Base-by-base conservation (phyloP, 1,140 invertebrate genomes). In the Drosophila mojavensis region DNA sequence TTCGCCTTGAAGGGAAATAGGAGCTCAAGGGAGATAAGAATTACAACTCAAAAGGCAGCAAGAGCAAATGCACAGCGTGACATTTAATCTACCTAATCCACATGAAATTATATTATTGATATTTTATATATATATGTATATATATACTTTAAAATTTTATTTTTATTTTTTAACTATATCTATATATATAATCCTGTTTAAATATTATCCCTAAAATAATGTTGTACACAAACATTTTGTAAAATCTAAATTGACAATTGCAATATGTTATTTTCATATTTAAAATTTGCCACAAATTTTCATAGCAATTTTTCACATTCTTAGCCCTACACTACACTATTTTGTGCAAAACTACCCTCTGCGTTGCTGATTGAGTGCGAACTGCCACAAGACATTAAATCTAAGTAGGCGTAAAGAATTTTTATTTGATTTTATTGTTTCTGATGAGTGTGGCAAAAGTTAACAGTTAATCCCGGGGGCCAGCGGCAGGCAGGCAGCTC, bases 341-440 rank as follows among this genome's bases (percentile, higher is more conserved):
- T 28, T 15, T 17, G n/a, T 30, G 53, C 30, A 48, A 36, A 62
- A 39, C 60, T 36, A 62, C 60, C 60, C 60, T 39, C 15, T 3
- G 13, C 2, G 5, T 2, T 20, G 28, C 17, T 36, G 58, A 61
- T 73, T 61, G 70, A 36, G 61, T 48, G 60, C 47, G 47, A 66
- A 81, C 54, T 64, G 67, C 64, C 81, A 68, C 74, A 75, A 66
- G 20, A 66, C n/a, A 75, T 70, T 56, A 75, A 75, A 75, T 75
- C 83, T 67, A 86, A 86, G 83, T 75, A 78, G 78, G 83, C 83
- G 83, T 88, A 51, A 63, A 83, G 73, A 81, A 88, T 88, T 74
- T 68, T 83, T 88, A 88, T 88, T 88, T 89, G 83, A 88, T 88
- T 88, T 88, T 88, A 88, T 88, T 88, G 84, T 78, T 80, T 88